phyloP scores from a whole-genome alignment of 2,113 vertebrate species.

The Machaerirhynchus nigripectus region DNA sequence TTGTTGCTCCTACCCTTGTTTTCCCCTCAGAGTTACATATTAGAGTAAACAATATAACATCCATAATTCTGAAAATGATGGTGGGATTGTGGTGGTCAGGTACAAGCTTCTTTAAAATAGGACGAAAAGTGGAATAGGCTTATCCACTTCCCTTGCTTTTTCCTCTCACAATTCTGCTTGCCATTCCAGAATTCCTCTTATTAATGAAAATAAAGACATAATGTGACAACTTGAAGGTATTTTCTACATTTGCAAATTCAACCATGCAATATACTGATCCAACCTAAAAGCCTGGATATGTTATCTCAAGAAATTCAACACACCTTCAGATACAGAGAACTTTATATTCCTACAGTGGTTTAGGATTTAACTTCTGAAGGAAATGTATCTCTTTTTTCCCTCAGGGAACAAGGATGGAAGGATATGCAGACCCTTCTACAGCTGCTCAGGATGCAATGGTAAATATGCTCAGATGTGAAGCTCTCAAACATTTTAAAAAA shows the following conservation, averaged over 20 bases:
- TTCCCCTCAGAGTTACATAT: background rate
- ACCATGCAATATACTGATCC: background rate
- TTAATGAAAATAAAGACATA: background rate
- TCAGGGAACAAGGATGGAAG: constrained; percentile 77
- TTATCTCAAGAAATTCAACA: background rate
- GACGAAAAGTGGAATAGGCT: background rate
- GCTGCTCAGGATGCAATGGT: constrained; percentile 78
- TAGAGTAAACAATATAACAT: background rate
- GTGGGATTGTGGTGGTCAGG: background rate
- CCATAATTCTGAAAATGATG: background rate
- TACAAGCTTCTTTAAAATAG: background rate
- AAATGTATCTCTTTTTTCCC: background rate
- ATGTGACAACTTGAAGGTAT: background rate
- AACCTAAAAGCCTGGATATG: background rate
- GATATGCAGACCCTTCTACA: constrained; percentile 69
- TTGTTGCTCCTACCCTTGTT: background rate
- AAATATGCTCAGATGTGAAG: background rate
- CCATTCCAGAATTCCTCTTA: background rate
- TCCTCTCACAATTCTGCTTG: background rate
- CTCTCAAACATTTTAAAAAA: background rate
- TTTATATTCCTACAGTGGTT: background rate
- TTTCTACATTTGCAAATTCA: background rate
- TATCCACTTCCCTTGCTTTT: background rate
- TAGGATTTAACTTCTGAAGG: background rate
- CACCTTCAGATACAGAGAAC: background rate